phyloP scores from a whole-genome alignment of 2,797 vertebrate species.

The Phalanger gymnotis region DNA sequence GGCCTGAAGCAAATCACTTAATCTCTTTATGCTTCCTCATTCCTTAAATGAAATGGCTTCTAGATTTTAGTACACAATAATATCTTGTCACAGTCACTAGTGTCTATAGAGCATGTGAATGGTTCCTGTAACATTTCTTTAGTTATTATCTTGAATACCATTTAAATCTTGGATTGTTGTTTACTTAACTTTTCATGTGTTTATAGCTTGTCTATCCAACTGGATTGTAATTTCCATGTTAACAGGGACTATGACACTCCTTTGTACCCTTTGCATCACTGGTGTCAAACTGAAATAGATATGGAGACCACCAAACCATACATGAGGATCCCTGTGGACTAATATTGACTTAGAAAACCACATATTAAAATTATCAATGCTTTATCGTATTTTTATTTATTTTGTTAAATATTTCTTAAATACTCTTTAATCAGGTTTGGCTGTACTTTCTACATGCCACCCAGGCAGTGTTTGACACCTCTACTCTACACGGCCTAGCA shows the following conservation, averaged over 20 bases:
- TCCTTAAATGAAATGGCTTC: neutral
- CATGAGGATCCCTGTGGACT: neutral
- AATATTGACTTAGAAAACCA: neutral
- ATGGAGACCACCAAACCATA: neutral
- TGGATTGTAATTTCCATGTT: constrained; percentile 13
- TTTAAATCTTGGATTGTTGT: neutral
- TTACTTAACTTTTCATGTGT: neutral
- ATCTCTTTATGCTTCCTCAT: neutral
- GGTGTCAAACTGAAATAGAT: neutral
- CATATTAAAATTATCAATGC: neutral
- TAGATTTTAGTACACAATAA: neutral
- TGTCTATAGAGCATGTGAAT: neutral
- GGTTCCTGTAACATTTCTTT: constrained; percentile 19
- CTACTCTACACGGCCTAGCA: neutral
- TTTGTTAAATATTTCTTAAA: neutral
- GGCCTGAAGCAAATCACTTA: neutral
- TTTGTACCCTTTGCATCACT: neutral
- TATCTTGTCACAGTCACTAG: neutral
- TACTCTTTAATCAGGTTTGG: neutral
- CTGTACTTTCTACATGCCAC: neutral
- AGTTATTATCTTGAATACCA: neutral
- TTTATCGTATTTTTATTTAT: neutral
- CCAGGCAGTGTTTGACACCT: neutral
- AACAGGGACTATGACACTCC: neutral
- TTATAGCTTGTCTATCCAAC: neutral